Evolutionary conservation across 1,140 invertebrate species (phyloP), one percentile per base, ranked within the genome.

Genomic region (Hylyphantes graminicola): DNA sequence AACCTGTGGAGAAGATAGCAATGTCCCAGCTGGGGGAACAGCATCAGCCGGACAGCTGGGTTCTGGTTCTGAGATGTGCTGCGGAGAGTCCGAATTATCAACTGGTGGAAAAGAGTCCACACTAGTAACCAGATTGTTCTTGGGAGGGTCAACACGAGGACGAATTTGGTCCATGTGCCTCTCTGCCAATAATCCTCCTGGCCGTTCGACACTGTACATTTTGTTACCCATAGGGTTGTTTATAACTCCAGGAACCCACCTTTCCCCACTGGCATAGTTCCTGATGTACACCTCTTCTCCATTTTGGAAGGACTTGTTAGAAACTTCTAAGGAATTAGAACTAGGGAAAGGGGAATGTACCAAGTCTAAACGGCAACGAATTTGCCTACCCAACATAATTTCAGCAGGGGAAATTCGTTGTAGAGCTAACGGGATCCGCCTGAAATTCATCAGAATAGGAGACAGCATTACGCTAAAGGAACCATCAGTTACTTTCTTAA

Each of bases 301-400:
- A 15, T 21, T 51, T 13, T 13, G 11, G 9, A 72, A 72, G 3
- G 12, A 50, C 10, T 21, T 53, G 6, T 51, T 0, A 3, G 50
- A 2, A 17, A 10, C 50, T 10, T 15, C 13, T 35, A 35, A 35
- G 19, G 48, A 0, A 15, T 51, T 53, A 15, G 68, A 53, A 11
- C 6, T 51, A 10, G 64, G 64, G 19, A 10, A 48, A 35, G 19
- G 48, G 10, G 68, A 50, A 17, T 53, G 68, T 13, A 72, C 50
- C 48, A 72, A 48, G 17, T 72, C 68, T 72, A 72, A 21, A 10
- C 68, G 68, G n/a, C n/a, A n/a, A 51, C 68, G 21, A 51, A 72
- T 72, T 51, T 72, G 21, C 19, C 21, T 53, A 50, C 68, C 68
- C 68, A 72, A 9, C 68, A 72, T 15, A 51, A 72, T 72, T 17